A percentile compares a stretch with the other conserved stretches of the same genome.
These are phyloP conservation scores for Bombus soroeensis DNA, from an alignment of 1,140 invertebrate species.

Conservation along the genomic window DNA sequence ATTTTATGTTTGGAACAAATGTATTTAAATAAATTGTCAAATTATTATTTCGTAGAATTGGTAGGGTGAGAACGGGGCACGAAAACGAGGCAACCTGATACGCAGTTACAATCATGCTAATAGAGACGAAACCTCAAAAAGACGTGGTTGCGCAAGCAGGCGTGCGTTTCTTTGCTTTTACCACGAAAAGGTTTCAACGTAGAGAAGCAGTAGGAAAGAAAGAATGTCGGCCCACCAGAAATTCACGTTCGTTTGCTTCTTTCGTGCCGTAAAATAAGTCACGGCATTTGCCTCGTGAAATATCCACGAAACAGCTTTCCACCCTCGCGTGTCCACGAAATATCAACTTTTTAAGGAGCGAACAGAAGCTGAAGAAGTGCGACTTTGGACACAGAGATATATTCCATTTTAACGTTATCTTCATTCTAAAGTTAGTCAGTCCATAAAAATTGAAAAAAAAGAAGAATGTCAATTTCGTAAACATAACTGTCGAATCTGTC, in stretches of 20 bases:
- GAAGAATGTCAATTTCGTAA: neutral
- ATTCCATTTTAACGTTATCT: neutral
- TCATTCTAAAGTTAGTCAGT: neutral
- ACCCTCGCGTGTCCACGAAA: slow-evolving; percentile 39
- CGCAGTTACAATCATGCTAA: slow-evolving; percentile 1
- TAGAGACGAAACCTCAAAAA: slow-evolving; percentile 36
- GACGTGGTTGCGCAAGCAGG: slow-evolving; percentile 38
- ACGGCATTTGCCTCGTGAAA: slow-evolving; percentile 55
- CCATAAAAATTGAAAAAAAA: neutral
- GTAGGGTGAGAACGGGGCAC: neutral
- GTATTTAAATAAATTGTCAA: neutral
- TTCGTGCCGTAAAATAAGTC: slow-evolving; percentile 40
- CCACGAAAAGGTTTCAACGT: slow-evolving; percentile 53
- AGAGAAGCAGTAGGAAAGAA: slow-evolving; percentile 48
- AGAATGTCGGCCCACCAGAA: slow-evolving; percentile 46
- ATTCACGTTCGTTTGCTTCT: slow-evolving; percentile 27
- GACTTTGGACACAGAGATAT: too few species aligned
- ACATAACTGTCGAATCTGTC: neutral
- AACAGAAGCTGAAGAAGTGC: neutral
- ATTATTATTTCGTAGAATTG: neutral
- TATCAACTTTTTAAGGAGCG: slow-evolving; percentile 31
- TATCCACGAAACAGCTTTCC: slow-evolving; percentile 14
- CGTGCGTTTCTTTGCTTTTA: slow-evolving; percentile 46
- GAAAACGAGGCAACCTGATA: neutral
- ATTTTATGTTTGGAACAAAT: neutral